phyloP scores from a whole-genome alignment of 2,888 invertebrate genomes.

The Rhodophaea formosa region DNA sequence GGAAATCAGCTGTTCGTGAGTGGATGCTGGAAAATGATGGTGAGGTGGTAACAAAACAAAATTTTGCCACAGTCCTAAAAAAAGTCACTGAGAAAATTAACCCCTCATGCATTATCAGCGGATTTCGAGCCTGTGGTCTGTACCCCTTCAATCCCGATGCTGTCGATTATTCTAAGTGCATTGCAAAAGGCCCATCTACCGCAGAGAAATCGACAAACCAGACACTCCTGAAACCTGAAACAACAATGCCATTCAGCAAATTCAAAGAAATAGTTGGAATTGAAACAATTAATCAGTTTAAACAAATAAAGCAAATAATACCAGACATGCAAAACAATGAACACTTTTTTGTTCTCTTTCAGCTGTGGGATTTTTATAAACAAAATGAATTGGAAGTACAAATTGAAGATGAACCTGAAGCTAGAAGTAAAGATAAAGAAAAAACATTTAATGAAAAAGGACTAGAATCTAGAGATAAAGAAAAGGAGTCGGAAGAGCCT shows the following conservation, averaged over 20 bases:
- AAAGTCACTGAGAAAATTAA: neutral
- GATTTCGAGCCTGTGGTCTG: neutral
- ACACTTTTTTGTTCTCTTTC: slow-evolving; percentile 16
- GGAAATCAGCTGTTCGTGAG: slow-evolving; percentile 12
- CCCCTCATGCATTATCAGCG: neutral
- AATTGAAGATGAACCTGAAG: neutral
- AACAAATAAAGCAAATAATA: slow-evolving; percentile 16
- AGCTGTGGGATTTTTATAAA: slow-evolving; percentile 16
- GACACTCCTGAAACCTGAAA: neutral
- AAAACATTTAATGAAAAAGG: neutral
- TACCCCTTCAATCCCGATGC: neutral
- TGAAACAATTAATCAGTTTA: slow-evolving; percentile 13
- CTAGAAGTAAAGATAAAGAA: neutral
- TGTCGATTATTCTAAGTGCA: slow-evolving; percentile 8
- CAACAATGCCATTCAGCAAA: slow-evolving; percentile 2
- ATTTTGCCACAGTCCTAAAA: slow-evolving; percentile 15
- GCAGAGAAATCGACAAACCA: neutral
- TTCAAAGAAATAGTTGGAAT: slow-evolving; percentile 3
- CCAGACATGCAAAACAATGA: slow-evolving; percentile 15
- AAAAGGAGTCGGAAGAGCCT: neutral
- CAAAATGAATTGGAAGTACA: slow-evolving; percentile 1
- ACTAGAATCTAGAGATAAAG: slow-evolving; percentile 1
- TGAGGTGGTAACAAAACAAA: slow-evolving; percentile 18
- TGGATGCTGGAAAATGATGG: slow-evolving; percentile 15
- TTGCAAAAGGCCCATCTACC: neutral